These are phyloP conservation scores for Horisme vitalbata DNA, from an alignment of 2,888 invertebrate genomes.

Conservation along the genomic window DNA sequence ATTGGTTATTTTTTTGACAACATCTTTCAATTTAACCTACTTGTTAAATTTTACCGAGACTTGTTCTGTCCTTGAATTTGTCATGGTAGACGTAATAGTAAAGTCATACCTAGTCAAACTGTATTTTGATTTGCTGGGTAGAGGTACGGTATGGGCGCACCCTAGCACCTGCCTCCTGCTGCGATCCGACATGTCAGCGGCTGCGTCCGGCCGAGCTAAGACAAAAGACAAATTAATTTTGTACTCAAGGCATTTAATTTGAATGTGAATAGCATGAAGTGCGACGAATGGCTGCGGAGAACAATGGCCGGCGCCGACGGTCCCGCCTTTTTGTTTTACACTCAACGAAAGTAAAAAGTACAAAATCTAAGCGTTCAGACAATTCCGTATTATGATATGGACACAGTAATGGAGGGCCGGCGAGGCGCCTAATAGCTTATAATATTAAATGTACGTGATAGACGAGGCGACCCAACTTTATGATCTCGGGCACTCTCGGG, in stretches of 20 bases:
- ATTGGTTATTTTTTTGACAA: too few relatives aligned
- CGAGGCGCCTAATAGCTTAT: constrained; percentile 78
- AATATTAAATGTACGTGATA: constrained; percentile 79
- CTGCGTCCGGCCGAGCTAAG: constrained; percentile 60
- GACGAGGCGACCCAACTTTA: constrained; percentile 48
- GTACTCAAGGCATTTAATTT: constrained; percentile 82
- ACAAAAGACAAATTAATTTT: constrained; percentile 84
- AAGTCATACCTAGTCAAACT: too few relatives aligned
- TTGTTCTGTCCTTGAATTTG: too few relatives aligned
- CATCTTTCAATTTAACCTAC: too few relatives aligned
- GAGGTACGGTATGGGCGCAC: background rate
- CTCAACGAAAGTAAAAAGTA: constrained; percentile 75
- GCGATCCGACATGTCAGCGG: constrained; percentile 70
- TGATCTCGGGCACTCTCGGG: constrained; percentile 43
- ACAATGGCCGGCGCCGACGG: constrained; percentile 80
- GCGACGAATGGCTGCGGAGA: constrained; percentile 80
- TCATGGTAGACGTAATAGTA: too few relatives aligned
- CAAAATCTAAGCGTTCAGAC: constrained; percentile 76
- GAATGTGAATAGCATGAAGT: constrained; percentile 83
- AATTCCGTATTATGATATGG: constrained; percentile 82
- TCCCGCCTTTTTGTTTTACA: constrained; percentile 76
- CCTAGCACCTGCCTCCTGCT: constrained; percentile 57
- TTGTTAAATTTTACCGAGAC: too few relatives aligned
- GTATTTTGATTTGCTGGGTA: too few relatives aligned
- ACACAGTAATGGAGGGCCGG: constrained; percentile 77